Evolutionary conservation across 2,797 vertebrate species (phyloP).

Genomic region (Pseudotriccus pelzelni): DNA sequence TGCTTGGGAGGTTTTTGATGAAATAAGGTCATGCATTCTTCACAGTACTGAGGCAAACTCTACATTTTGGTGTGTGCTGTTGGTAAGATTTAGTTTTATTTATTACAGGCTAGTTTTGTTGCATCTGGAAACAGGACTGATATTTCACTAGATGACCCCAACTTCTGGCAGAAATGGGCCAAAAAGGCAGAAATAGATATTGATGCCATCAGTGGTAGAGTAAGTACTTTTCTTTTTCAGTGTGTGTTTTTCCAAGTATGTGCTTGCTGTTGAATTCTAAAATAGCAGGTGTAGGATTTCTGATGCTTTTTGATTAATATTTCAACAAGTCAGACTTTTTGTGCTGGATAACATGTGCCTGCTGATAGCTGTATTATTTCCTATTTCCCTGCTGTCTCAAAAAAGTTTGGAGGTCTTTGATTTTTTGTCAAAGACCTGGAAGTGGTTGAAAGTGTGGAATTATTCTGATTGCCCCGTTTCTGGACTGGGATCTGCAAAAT

Average conservation of each 20-base stretch:
- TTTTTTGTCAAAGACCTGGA: not conserved
- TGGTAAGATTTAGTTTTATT: constrained; percentile 9
- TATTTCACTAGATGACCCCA: constrained; percentile 97
- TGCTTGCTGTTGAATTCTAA: not conserved
- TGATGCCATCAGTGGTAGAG: constrained; percentile 92
- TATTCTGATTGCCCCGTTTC: not conserved
- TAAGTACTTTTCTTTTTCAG: constrained; percentile 75
- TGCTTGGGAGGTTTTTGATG: not conserved
- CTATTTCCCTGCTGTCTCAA: not conserved
- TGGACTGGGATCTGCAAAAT: not conserved
- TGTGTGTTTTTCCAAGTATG: not conserved
- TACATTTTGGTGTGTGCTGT: not conserved
- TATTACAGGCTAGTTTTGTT: constrained; percentile 95
- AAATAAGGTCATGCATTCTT: not conserved
- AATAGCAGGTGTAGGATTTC: not conserved
- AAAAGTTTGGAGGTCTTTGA: not conserved
- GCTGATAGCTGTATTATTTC: not conserved
- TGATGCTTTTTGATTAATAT: not conserved
- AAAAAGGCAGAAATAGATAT: constrained; percentile 97
- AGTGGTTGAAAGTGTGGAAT: not conserved
- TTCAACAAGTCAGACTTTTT: not conserved
- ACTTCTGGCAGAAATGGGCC: constrained; percentile 99
- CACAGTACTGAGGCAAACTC: not conserved
- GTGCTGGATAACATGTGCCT: not conserved
- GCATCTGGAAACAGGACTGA: constrained; percentile 98